phyloP scores from a whole-genome alignment of 2,113 vertebrate species.

The Plecturocebus donacophilus region DNA sequence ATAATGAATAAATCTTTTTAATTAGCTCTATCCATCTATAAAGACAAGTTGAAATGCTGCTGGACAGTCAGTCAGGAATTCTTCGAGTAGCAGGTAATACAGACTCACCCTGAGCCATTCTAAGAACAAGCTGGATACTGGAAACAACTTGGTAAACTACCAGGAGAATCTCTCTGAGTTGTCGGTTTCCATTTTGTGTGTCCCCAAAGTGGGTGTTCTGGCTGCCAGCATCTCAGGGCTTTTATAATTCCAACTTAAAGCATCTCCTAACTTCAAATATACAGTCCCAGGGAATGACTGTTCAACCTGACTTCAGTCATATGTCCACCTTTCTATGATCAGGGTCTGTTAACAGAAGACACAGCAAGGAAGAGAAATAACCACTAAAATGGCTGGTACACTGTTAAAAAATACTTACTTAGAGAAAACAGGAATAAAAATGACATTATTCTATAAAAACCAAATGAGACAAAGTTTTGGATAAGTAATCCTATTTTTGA shows the following conservation, averaged over 20 bases:
- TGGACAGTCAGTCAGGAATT: not conserved
- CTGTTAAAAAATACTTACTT: not conserved
- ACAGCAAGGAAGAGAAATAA: not conserved
- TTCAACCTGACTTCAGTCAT: not conserved
- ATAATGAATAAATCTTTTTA: not conserved
- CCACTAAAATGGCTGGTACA: not conserved
- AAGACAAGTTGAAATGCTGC: not conserved
- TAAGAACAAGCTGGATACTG: not conserved
- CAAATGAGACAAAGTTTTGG: not conserved
- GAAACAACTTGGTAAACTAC: not conserved
- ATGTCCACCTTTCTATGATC: not conserved
- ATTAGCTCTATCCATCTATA: not conserved
- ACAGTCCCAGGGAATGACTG: not conserved
- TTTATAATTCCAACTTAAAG: not conserved
- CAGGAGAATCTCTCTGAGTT: too few relatives aligned
- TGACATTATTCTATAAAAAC: not conserved
- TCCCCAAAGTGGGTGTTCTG: not conserved
- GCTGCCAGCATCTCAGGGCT: not conserved
- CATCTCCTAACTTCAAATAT: not conserved
- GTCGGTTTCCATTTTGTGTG: not conserved
- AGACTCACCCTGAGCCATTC: not conserved
- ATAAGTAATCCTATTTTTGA: not conserved
- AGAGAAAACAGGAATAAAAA: not conserved
- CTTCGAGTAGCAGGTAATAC: not conserved
- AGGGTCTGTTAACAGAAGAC: not conserved